phyloP scores from a whole-genome alignment of 2,888 invertebrate genomes.

The Eucriotettix oculatus region DNA sequence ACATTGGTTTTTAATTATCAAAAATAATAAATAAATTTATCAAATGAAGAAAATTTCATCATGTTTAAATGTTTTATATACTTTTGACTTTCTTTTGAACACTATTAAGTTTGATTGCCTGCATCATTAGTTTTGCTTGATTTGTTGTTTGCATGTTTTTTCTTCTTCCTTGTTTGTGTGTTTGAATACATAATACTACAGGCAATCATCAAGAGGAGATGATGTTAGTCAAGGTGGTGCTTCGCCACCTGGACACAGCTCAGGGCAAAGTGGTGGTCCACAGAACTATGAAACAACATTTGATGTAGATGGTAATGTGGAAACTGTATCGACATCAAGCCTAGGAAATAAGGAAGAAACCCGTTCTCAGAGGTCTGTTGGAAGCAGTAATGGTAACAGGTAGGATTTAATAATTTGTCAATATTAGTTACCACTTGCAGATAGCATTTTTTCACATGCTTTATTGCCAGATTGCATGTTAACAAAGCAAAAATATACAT shows the following conservation, averaged over 20 bases:
- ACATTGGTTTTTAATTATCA: too few relatives aligned
- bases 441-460: neutral
- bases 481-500: neutral
- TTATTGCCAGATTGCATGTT: neutral
- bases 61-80: too few relatives aligned
- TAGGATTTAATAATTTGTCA: constrained; percentile 25
- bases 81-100: too few relatives aligned
- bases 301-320: constrained; percentile 81
- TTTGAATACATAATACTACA: neutral
- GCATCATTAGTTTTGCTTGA: constrained; percentile 13
- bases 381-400: constrained; percentile 50
- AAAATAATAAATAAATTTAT: too few relatives aligned
- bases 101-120: neutral
- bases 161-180: constrained; percentile 1
- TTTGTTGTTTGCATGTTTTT: constrained; percentile 16
- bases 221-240: constrained; percentile 8
- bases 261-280: constrained; percentile 17
- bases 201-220: constrained; percentile 9
- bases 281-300: constrained; percentile 73
- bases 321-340: constrained; percentile 77
- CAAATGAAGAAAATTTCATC: too few relatives aligned
- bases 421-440: neutral
- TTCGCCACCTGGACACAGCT: constrained; percentile 5
- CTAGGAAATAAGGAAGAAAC: constrained; percentile 47
- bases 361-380: constrained; percentile 39